Percentiles rank a stretch among this genome's conserved stretches.
Conservation (phyloP, 1,140 invertebrate genomes). For the Ptiloglossa arizonensis region DNA sequence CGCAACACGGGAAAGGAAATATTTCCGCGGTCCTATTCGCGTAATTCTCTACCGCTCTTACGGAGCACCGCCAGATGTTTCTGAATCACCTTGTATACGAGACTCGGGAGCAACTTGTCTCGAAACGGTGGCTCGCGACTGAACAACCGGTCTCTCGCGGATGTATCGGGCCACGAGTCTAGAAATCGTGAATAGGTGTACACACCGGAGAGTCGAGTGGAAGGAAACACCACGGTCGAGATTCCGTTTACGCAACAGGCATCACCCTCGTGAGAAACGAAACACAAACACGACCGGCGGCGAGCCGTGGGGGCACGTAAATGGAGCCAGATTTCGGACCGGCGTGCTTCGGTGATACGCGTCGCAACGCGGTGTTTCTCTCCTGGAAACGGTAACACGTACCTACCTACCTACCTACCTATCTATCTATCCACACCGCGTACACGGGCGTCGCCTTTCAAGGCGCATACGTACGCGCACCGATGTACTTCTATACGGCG, state of each 20-base stretch:
- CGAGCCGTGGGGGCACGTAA: not conserved
- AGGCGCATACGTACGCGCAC: not conserved
- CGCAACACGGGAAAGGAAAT: not conserved
- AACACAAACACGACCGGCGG: not conserved
- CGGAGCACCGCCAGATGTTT: not conserved
- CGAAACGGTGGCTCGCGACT: not conserved
- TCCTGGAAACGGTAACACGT: not conserved
- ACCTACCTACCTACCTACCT: too few relatives aligned
- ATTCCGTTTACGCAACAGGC: conserved; percentile 35
- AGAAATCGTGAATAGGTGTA: not conserved
- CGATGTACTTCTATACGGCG: not conserved
- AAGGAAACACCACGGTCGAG: not conserved
- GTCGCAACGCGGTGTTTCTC: not conserved
- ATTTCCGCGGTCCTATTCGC: not conserved
- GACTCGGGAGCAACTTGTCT: not conserved
- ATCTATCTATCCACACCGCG: too few relatives aligned
- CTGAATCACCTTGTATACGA: not conserved
- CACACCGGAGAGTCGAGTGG: too few relatives aligned
- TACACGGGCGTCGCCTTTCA: not conserved
- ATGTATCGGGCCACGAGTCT: not conserved
- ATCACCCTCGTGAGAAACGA: not conserved
- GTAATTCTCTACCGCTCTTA: too few relatives aligned
- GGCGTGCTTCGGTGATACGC: not conserved
- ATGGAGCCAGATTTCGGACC: not conserved
- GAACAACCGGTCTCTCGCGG: not conserved